These are phyloP conservation scores for Sebastes fasciatus DNA, from an alignment of 2,113 vertebrate species.

Conservation along the genomic window DNA sequence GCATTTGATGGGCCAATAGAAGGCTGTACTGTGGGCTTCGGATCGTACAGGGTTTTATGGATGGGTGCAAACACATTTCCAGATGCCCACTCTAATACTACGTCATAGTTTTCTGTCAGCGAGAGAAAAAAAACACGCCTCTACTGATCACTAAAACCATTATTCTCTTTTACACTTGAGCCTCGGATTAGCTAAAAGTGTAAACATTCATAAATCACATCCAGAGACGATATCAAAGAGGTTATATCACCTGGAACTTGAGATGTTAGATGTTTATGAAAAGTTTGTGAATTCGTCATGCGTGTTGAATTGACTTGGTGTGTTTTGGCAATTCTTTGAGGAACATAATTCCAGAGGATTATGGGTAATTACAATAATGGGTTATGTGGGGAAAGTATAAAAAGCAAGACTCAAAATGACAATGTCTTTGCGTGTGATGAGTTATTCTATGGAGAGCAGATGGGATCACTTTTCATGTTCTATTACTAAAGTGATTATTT, in stretches of 20 bases:
- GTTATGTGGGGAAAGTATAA: constrained; percentile 38
- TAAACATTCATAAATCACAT: constrained; percentile 63
- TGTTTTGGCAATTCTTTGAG: constrained; percentile 68
- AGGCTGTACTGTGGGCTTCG: constrained; percentile 65
- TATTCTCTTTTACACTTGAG: constrained; percentile 48
- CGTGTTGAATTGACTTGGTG: constrained; percentile 41
- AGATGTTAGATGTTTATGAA: constrained; percentile 41
- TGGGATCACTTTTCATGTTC: constrained; percentile 26
- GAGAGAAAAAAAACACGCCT: constrained; percentile 25
- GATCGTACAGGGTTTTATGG: constrained; percentile 41
- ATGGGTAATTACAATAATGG: constrained; percentile 46
- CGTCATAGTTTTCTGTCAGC: constrained; percentile 39
- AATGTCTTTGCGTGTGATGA: constrained; percentile 10
- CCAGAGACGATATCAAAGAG: constrained; percentile 42
- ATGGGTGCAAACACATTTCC: constrained; percentile 46
- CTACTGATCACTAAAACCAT: constrained; percentile 35
- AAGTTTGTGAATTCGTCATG: constrained; percentile 19
- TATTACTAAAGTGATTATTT: constrained; percentile 8
- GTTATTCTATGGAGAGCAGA: constrained; percentile 21
- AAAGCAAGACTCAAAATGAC: constrained; percentile 2
- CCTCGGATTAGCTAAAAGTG: constrained; percentile 45
- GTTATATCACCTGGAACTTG: constrained; percentile 53
- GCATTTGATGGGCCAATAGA: constrained; percentile 66
- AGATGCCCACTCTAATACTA: constrained; percentile 25
- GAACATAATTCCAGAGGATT: constrained; percentile 52